Percentiles rank a stretch among this genome's conserved stretches.
phyloP scores from a whole-genome alignment of 2,888 invertebrate genomes.

The Drosophila quinaria region DNA sequence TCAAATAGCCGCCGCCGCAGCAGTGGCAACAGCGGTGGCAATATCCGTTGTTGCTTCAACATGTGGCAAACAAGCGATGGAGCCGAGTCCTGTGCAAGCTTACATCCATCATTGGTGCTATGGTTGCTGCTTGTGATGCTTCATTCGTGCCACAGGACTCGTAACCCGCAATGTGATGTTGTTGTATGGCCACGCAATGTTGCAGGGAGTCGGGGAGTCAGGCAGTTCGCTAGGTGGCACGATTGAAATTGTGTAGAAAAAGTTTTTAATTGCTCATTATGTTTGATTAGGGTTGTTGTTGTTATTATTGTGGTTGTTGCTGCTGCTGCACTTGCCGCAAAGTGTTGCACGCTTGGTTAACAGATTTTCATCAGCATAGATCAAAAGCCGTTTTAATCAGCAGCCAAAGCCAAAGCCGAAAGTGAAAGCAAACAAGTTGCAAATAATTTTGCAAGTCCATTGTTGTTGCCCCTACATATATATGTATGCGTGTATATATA shows the following conservation, averaged over 20 bases:
- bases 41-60: conserved; percentile 36
- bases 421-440: conserved; percentile 69
- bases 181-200: conserved; percentile 23
- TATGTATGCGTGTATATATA: conserved; percentile 6
- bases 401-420: conserved; percentile 24
- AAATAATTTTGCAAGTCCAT: conserved; percentile 50
- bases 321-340: conserved; percentile 60
- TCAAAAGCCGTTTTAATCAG: conserved; percentile 71
- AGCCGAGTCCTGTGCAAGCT: conserved; percentile 27
- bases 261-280: conserved; percentile 74
- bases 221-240: conserved; percentile 19
- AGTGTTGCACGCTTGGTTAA: conserved; percentile 62
- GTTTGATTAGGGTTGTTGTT: conserved; percentile 66
- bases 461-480: conserved; percentile 24
- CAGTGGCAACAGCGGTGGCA: conserved; percentile 9
- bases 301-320: conserved; percentile 23
- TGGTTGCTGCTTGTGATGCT: conserved; percentile 25
- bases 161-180: conserved; percentile 17
- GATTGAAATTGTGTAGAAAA: conserved; percentile 53
- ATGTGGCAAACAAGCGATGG: conserved; percentile 42
- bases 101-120: conserved; percentile 44
- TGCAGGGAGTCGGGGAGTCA: conserved; percentile 11
- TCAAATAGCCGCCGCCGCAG: conserved; percentile 4
- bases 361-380: conserved; percentile 64
- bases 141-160: conserved; percentile 30